phyloP scores from a whole-genome alignment of 2,888 invertebrate genomes.

The Mythimna vitellina region DNA sequence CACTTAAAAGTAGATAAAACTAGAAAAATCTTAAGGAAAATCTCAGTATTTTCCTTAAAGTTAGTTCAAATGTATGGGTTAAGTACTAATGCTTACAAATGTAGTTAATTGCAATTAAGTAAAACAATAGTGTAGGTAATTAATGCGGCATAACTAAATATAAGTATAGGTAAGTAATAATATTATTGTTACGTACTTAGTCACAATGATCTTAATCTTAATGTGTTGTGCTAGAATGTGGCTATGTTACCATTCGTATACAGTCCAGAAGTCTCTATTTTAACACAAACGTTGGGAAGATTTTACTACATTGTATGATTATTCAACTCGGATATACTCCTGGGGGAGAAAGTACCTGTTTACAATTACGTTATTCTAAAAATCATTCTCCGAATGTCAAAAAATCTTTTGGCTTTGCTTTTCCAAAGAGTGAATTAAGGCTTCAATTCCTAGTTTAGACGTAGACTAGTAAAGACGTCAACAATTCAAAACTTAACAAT shows the following conservation, averaged over 20 bases:
- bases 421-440: neutral
- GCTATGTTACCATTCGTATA: neutral
- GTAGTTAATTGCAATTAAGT: slow-evolving; percentile 5
- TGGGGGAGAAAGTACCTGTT: too few relatives aligned
- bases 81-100: neutral
- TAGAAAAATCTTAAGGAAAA: slow-evolving; percentile 7
- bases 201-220: neutral
- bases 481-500: slow-evolving; percentile 1
- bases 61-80: neutral
- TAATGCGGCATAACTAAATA: neutral
- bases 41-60: neutral
- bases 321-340: neutral
- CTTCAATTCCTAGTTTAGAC: neutral
- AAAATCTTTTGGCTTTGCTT: neutral
- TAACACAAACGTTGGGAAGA: neutral
- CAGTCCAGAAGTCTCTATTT: neutral
- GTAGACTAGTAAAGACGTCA: neutral
- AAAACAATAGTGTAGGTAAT: slow-evolving; percentile 20
- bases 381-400: neutral
- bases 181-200: slow-evolving; percentile 2
- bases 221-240: neutral
- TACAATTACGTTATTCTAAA: neutral
- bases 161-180: neutral
- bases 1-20: neutral
- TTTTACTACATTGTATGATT: neutral